Conservation (phyloP, 2,113 vertebrate genomes). For the Glareola pratincola region DNA sequence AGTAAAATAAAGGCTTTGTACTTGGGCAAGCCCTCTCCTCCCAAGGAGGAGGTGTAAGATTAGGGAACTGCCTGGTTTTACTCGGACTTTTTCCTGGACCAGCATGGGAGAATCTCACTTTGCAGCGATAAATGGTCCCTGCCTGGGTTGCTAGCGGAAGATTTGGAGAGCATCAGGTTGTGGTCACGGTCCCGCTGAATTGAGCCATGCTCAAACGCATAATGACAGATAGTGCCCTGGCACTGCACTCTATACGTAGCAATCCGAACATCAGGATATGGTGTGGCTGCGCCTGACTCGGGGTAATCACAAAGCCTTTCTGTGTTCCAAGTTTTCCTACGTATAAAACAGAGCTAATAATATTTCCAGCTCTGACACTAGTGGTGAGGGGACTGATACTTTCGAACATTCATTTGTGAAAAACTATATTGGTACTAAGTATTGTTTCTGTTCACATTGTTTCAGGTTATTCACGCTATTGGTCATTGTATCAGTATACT, state of each 20-base stretch:
- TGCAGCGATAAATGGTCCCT: background rate
- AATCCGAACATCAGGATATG: background rate
- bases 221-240: background rate
- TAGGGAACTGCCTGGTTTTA: background rate
- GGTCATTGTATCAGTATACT: conserved; percentile 50
- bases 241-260: background rate
- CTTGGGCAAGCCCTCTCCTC: background rate
- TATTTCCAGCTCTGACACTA: conserved; percentile 1
- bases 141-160: background rate
- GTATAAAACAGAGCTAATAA: background rate
- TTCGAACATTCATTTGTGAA: conserved; percentile 13
- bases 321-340: background rate
- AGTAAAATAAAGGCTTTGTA: background rate
- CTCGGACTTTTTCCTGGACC: background rate
- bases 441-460: conserved; percentile 38
- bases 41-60: background rate
- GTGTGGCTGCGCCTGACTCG: background rate
- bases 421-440: conserved; percentile 20
- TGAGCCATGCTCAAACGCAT: background rate
- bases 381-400: background rate
- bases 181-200: background rate
- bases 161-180: background rate
- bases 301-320: background rate
- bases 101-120: background rate
- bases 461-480: conserved; percentile 60